Base-by-base conservation (phyloP, 2,113 vertebrate species). In the Mus pahari region DNA sequence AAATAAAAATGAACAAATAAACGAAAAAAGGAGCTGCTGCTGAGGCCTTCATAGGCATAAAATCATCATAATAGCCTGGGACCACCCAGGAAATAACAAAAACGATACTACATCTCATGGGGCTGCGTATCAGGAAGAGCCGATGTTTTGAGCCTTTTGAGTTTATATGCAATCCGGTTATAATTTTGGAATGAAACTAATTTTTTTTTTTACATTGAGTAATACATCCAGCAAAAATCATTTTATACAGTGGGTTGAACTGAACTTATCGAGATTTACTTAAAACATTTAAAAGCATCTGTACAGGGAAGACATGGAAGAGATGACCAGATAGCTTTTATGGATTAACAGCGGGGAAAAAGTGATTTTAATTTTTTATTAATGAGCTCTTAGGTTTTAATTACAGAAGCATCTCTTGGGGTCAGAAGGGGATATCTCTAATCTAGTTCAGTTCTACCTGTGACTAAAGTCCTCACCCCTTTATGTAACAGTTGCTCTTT, bases 221-320 rank as follows among this genome's bases (percentile, higher is more conserved):
- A 64, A 42, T 84, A 31, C 17, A 84, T 45, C 64, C 24, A 31
- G 39, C 7, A 45, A 64, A 66, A 55, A 24, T 39, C 90, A 78
- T 79, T 79, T 55, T 55, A 79, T 14, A 70, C n/a, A 36, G 60
- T 55, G 60, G 64, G 84, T 62, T 50, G 78, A 94, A n/a, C 5
- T 71, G 71, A 74, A 94, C 7, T 82, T 89, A 58, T 12, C n/a
- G 17, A 87, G 53, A 66, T 73, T 89, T 81, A 75, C 71, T 82
- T 88, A 9, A 74, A 93, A 96, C 87, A 92, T 81, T n/a, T 42
- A 66, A 86, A 95, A 90, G 70, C 24, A 50, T n/a, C 50, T 55
- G 1, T 45, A 39, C 1, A 77, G 70, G 62, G 77, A 50, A 39
- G 78, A 39, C 1, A 77, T 64, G 62, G 77, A 50, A 39, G 78